These are phyloP conservation scores for Stratiomys singularior DNA, from an alignment of 2,888 invertebrate species.

Conservation along the genomic window DNA sequence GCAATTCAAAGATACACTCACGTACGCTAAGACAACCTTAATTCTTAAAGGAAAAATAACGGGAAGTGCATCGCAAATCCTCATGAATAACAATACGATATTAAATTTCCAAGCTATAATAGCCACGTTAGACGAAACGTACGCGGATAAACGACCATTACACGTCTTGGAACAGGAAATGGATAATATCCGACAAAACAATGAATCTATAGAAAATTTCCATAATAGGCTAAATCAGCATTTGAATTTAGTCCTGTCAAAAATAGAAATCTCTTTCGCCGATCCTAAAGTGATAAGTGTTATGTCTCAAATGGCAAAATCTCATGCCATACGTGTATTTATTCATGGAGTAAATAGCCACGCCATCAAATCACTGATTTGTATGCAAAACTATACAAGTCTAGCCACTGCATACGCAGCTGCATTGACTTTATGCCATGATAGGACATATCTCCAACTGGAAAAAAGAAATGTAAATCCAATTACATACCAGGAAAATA, in stretches of 20 bases:
- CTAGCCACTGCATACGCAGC: background rate
- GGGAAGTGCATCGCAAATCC: background rate
- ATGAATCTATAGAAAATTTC: background rate
- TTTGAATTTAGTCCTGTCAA: background rate
- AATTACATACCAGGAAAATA: background rate
- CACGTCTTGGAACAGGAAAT: slow-evolving; percentile 7
- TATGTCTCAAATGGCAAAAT: background rate
- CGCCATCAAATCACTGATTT: background rate
- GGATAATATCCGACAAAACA: slow-evolving; percentile 50
- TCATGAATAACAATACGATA: background rate
- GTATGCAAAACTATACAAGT: background rate
- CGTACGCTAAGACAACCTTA: background rate
- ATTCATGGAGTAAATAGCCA: background rate
- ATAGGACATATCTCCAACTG: background rate
- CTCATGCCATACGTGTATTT: background rate
- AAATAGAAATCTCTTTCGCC: background rate
- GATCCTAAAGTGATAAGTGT: background rate
- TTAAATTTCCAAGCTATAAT: slow-evolving; percentile 19
- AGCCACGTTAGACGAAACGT: background rate
- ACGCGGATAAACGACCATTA: slow-evolving; percentile 17
- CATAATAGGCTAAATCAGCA: background rate
- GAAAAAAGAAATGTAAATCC: background rate
- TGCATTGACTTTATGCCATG: background rate
- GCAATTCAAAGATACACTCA: background rate
- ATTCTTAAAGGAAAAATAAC: background rate